Base-by-base conservation (phyloP, 2,888 invertebrate species). In the Ametastegia equiseti region DNA sequence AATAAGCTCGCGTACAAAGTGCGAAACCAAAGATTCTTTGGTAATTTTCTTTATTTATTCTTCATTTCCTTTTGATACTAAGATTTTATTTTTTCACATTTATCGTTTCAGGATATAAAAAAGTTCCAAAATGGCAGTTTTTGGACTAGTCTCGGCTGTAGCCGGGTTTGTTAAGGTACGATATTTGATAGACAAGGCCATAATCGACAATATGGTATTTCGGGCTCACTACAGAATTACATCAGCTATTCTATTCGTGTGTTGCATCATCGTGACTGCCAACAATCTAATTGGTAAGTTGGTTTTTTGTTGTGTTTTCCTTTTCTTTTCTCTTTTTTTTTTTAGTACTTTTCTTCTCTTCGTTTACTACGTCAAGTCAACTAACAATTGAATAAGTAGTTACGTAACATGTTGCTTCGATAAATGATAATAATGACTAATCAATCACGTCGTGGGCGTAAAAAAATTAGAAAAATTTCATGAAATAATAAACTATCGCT, bases 91-190 rank as follows among this genome's bases (percentile, higher is more conserved):
- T n/a, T n/a, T n/a, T n/a, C n/a, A n/a, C n/a, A n/a, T n/a, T n/a
- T n/a, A n/a, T n/a, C n/a, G 42, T 75, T 54, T 54, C 27, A 77
- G 77, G 33, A 39, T 39, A 65, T 36, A 69, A 73, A 27, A 33
- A 42, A 11, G 42, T 45, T 54, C 86, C 84, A 93, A 91, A 90
- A 97, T 97, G 97, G 95, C 96, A 89, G 94, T 97, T 85, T 95
- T 96, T 90, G 97, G 96, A 84, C 94, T 97, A 94, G 95, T 96
- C 86, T 97, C 97, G 90, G 96, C 97, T 87, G 96, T 97, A 87
- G 97, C 97, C 94, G 97, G 97, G 93, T 97, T 97, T 92, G 95
- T 97, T 88, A 97, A 97, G 94, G 96, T 97, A 91, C 96, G 97
- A 92, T 96, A 96, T 94, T 94, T 97, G 86, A 94, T 97, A 91